Evolutionary conservation across 2,888 invertebrate species (phyloP), one percentile per base, ranked within the genome.

Genomic region (Drosophila nigricruria): DNA sequence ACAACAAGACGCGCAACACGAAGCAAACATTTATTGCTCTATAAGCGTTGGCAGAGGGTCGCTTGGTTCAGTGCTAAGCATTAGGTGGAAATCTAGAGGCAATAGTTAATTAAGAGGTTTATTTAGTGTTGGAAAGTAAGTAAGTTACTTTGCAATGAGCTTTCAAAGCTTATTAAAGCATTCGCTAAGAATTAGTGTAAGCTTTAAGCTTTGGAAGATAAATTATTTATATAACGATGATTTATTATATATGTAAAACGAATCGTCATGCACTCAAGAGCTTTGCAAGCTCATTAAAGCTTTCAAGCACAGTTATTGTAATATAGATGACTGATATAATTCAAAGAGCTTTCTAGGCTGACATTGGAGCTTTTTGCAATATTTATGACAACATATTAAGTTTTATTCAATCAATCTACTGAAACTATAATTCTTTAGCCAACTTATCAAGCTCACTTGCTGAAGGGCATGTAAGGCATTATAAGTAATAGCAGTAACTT

Each of bases 1-100:
- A 86, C 74, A 81, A 73, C 77, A 88, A 88, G 65, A 52, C 63
- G 61, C 70, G 56, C 67, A 59, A 69, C 53, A 71, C 70, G 70
- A 65, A 72, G 70, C 45, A 61, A 30, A 77, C 70, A 75, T 68
- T 54, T 57, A 38, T 62, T 88, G 59, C 82, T 45, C 82, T 85
- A 57, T 58, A 18, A n/a, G 3, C 23, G 36, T 43, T 49, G 5
- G 14, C 1, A 25, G 4, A 2, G 47, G 61, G 47, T n/a, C 45
- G 27, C 32, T 40, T 5, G 32, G 45, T 40, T 58, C 43, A 53
- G 1, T 16, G 9, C 10, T 16, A 5, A 3, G 14, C 14, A 49
- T 32, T 32, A 6, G 30, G 6, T 8, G 49, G 8, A 20, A 32
- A 20, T 2, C 20, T 4, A 34, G 32, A 12, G 49, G 32, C 16